A percentile compares a stretch with the other conserved stretches of the same genome.
Evolutionary conservation across 64 coral and sea anemone species (phyloP).

Genomic region (Acropora yongei): DNA sequence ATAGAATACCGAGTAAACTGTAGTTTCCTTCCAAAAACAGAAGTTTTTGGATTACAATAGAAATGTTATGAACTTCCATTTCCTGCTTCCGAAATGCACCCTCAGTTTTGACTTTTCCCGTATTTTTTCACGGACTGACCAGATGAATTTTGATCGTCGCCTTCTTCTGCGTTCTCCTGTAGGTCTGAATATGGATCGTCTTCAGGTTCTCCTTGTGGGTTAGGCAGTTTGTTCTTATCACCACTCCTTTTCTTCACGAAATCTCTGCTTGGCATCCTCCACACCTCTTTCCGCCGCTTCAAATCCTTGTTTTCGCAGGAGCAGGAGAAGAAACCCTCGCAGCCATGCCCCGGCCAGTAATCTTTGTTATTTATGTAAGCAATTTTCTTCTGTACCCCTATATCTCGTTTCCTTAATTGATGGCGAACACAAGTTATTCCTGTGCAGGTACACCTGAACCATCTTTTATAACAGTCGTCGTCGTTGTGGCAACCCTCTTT

Average conservation of each 20-base stretch:
- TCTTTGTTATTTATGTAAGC: background rate
- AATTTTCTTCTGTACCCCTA: background rate
- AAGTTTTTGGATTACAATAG: background rate
- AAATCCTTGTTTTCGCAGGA: background rate
- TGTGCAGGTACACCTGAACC: background rate
- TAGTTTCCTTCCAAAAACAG: background rate
- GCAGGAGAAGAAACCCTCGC: background rate
- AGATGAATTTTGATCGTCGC: background rate
- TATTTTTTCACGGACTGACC: background rate
- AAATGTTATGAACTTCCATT: background rate
- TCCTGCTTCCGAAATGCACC: background rate
- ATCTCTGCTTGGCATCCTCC: background rate
- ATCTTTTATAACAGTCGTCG: background rate
- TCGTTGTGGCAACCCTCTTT: constrained; percentile 35
- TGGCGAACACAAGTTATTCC: constrained; percentile 36
- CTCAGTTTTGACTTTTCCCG: background rate
- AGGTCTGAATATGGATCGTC: background rate
- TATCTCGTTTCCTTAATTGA: background rate
- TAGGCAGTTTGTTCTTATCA: background rate
- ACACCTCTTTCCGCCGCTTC: background rate
- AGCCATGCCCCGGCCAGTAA: constrained; percentile 6
- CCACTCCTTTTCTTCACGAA: background rate
- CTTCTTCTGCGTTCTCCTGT: background rate
- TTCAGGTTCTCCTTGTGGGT: background rate
- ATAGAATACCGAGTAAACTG: background rate